These are phyloP conservation scores for Marmota flaviventris DNA, from an alignment of 2,113 vertebrate genomes.

Conservation along the genomic window DNA sequence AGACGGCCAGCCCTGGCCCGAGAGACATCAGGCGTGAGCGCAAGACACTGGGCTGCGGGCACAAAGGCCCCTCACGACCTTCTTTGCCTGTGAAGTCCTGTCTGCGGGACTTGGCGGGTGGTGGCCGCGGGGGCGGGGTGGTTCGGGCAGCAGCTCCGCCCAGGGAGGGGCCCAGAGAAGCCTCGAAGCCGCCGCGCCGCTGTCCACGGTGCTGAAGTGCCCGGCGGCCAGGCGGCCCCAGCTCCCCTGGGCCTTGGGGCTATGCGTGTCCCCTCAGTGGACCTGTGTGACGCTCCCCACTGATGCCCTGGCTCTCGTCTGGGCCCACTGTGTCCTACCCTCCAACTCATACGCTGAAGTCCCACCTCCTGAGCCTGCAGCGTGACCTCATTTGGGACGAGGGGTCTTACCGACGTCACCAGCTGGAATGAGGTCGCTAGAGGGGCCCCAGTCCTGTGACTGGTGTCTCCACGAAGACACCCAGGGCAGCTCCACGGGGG, in stretches of 20 bases:
- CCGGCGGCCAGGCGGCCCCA: too few species aligned
- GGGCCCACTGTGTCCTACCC: neutral
- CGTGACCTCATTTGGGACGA: neutral
- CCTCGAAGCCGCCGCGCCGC: neutral
- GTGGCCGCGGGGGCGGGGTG: too few species aligned
- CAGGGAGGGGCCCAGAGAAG: too few species aligned
- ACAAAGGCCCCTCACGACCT: neutral
- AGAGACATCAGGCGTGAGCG: neutral
- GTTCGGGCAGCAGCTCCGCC: too few species aligned
- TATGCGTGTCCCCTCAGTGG: too few species aligned
- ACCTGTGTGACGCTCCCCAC: neutral
- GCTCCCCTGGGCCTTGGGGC: too few species aligned
- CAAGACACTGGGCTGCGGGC: neutral
- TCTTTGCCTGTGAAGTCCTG: too few species aligned
- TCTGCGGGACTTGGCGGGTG: neutral
- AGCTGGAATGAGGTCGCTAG: neutral
- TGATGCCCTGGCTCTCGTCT: too few species aligned
- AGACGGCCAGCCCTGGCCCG: neutral
- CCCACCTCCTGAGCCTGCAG: too few species aligned
- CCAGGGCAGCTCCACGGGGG: too few species aligned
- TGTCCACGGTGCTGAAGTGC: constrained; percentile 64
- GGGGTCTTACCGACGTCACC: neutral
- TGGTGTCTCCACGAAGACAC: neutral
- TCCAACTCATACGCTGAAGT: neutral
- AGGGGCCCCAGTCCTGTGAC: neutral